Evolutionary conservation across 2,888 invertebrate species (phyloP).

Genomic region (Bruchidius siliquastri): DNA sequence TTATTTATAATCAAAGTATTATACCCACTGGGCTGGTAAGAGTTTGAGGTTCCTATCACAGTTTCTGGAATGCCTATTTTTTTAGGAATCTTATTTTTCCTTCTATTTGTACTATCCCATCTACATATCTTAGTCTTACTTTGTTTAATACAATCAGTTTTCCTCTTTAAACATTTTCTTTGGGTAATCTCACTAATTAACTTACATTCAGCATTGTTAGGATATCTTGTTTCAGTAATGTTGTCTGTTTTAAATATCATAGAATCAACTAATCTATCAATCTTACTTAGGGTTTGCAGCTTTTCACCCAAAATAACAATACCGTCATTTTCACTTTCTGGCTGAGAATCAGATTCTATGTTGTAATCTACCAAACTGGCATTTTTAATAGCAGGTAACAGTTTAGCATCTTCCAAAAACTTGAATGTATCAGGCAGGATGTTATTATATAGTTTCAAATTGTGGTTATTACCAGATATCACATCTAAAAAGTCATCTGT

Average conservation of each 20-base stretch:
- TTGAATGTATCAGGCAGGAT: slow-evolving; percentile 18
- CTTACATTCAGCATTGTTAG: slow-evolving; percentile 37
- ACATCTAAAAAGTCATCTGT: slow-evolving; percentile 37
- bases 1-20: not conserved
- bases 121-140: slow-evolving; percentile 36
- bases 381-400: slow-evolving; percentile 6
- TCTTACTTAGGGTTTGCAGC: slow-evolving; percentile 17
- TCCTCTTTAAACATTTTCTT: slow-evolving; percentile 38
- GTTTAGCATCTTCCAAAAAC: slow-evolving; percentile 14
- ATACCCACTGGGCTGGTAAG: not conserved
- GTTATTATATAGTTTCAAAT: slow-evolving; percentile 16
- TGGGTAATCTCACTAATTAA: slow-evolving; percentile 41
- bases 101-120: slow-evolving; percentile 35
- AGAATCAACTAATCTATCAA: slow-evolving; percentile 21
- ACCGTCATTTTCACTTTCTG: slow-evolving; percentile 10
- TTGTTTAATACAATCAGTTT: slow-evolving; percentile 27
- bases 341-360: slow-evolving; percentile 27
- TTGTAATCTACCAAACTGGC: slow-evolving; percentile 38
- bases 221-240: slow-evolving; percentile 24
- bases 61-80: slow-evolving; percentile 30
- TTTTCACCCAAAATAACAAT: slow-evolving; percentile 21
- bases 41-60: not conserved
- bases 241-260: slow-evolving; percentile 16
- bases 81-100: slow-evolving; percentile 45
- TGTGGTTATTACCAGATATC: slow-evolving; percentile 18